Evolutionary conservation across 2,113 vertebrate genomes (phyloP), one percentile per base, ranked within the genome.

Genomic region (Abramis brama): DNA sequence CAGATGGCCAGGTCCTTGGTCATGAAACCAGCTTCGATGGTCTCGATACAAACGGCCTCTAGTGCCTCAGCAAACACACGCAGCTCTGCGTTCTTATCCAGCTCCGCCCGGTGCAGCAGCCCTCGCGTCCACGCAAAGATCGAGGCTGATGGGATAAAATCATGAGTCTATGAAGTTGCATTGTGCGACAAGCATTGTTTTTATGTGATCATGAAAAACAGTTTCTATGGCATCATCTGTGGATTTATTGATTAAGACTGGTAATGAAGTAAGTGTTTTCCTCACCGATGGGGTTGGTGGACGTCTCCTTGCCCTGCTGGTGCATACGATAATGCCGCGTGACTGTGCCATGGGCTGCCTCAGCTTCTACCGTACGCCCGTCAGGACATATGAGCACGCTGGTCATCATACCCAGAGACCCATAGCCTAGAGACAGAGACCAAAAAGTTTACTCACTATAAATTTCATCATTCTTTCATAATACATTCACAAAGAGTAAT

Each of bases 81-180:
- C 57, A 99, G 96, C 84, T 96, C 96, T 0, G 86, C 1, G 60
- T 98, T 99, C 86, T 93, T 93, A 93, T 99, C 98, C 87, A 99
- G 94, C 90, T 97, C 96, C 0, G 97, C 98, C 88, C 98, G 94
- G 91, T 99, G 98, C 81, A 96, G 95, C 6, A 99, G 92, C 5
- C 98, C 98, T 87, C 97, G 95, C 1, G 96, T 96, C 98, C 98
- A 99, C 0, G 98, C 98, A n/a, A 99, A 99, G 92, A 99, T 97
- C 89, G 98, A 99, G 88, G 98, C 98, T 99, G 85, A 79, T 25
- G 23, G 15, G 66, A 74, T 23, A 39, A 9, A 83, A 39, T 15
- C 1, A 1, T 60, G 17, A 57, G 3, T 39, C 10, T 23, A 39
- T 59, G 15, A 59, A 59, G 25, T 55, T 52, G 39, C 30, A 5